A percentile compares a stretch with the other conserved stretches of the same genome.
These are phyloP conservation scores for Syrrhaptes paradoxus DNA, from an alignment of 2,113 vertebrate genomes.

Conservation along the genomic window DNA sequence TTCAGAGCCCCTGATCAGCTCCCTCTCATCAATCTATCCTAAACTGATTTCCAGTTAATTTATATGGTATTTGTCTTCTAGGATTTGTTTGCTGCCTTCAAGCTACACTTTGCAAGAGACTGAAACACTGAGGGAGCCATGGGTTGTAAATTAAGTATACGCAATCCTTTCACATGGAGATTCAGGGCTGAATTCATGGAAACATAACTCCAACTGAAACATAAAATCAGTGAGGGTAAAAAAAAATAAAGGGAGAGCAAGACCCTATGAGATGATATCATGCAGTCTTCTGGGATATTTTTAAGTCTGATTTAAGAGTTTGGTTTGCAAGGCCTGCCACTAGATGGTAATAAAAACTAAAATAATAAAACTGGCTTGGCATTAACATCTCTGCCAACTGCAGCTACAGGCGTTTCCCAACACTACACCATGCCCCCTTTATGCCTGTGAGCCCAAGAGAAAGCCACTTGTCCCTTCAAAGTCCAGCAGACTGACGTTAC, in stretches of 20 bases:
- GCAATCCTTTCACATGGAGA: not conserved
- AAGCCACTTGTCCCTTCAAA: not conserved
- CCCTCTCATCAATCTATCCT: not conserved
- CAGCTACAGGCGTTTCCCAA: not conserved
- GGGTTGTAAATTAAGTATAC: not conserved
- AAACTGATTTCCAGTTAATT: not conserved
- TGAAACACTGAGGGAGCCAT: not conserved
- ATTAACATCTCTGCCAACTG: not conserved
- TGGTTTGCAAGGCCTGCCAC: not conserved
- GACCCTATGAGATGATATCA: not conserved
- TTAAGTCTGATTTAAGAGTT: not conserved
- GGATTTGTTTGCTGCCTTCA: not conserved
- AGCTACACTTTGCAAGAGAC: not conserved
- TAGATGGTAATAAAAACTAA: constrained; percentile 51
- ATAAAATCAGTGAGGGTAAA: not conserved
- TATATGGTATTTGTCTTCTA: not conserved
- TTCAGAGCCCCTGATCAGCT: not conserved
- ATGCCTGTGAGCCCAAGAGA: not conserved
- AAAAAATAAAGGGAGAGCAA: not conserved
- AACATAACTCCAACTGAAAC: not conserved
- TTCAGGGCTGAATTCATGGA: not conserved
- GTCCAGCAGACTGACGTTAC: not conserved
- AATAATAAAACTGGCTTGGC: not conserved
- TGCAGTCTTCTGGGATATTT: not conserved
- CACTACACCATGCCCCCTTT: not conserved